Conservation (phyloP, 1,140 invertebrate genomes). For the Papilio glaucus region DNA sequence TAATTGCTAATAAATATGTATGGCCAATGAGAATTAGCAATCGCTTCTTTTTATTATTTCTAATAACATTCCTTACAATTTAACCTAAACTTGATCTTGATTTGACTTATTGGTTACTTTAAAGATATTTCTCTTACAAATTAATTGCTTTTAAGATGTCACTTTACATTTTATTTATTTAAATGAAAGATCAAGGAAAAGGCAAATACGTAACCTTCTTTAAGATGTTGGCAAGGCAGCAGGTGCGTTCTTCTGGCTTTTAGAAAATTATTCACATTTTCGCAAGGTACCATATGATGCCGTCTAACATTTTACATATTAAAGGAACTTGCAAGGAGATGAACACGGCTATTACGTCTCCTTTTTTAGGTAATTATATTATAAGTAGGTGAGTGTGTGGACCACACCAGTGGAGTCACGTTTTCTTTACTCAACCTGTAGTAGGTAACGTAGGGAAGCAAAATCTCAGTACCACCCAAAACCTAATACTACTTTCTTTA, state of each 20-base stretch:
- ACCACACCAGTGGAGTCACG: no score
- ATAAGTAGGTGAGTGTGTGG: not conserved
- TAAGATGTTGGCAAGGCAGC: conserved; percentile 29
- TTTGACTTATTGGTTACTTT: no score
- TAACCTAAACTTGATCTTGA: no score
- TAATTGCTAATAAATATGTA: no score
- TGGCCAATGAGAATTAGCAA: no score
- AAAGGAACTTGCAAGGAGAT: conserved; percentile 32
- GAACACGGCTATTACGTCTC: not conserved
- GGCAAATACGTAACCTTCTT: conserved; percentile 23
- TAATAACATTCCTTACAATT: not conserved
- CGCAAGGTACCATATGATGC: conserved; percentile 34
- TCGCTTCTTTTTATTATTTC: no score
- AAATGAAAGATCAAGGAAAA: conserved; percentile 30
- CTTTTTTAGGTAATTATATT: not conserved
- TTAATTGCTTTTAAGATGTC: not conserved
- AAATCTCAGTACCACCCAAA: no score
- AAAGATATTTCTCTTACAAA: not conserved
- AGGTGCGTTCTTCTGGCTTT: conserved; percentile 31
- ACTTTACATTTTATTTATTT: conserved; percentile 17
- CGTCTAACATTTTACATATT: conserved; percentile 36
- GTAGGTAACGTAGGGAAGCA: no score
- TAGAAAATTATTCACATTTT: conserved; percentile 37
- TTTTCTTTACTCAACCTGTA: no score
- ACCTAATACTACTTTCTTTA: no score